These are phyloP conservation scores for Enteromius anoplus DNA, from an alignment of 2,797 vertebrate genomes.

Conservation along the genomic window DNA sequence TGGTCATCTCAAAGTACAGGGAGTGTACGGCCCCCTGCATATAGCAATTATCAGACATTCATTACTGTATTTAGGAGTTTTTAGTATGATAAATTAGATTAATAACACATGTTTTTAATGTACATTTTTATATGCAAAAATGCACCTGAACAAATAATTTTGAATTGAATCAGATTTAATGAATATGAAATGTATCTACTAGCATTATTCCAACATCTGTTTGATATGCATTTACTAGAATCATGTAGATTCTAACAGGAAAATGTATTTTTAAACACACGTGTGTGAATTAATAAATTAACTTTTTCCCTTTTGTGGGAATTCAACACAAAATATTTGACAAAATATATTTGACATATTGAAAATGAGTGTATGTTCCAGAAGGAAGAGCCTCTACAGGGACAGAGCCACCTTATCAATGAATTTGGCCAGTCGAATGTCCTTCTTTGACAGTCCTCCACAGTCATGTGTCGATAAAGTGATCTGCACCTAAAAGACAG, in stretches of 20 bases:
- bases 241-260: neutral
- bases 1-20: neutral
- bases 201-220: neutral
- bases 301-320: neutral
- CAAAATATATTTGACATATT: neutral
- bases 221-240: neutral
- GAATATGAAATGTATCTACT: neutral
- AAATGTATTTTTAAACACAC: neutral
- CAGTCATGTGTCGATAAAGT: conserved; percentile 92
- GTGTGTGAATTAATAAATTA: neutral
- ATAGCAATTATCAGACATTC: neutral
- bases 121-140: neutral
- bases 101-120: neutral
- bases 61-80: neutral
- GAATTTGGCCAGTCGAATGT: conserved; percentile 91
- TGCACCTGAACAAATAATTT: neutral
- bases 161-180: neutral
- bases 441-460: conserved; percentile 87
- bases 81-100: neutral
- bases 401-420: conserved; percentile 85
- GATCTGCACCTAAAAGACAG: conserved; percentile 86
- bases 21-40: neutral
- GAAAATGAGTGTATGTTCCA: neutral
- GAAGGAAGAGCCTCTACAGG: conserved; percentile 58
- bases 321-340: neutral